Evolutionary conservation across 2,888 invertebrate species (phyloP).

Genomic region (Lepidonotus clava): DNA sequence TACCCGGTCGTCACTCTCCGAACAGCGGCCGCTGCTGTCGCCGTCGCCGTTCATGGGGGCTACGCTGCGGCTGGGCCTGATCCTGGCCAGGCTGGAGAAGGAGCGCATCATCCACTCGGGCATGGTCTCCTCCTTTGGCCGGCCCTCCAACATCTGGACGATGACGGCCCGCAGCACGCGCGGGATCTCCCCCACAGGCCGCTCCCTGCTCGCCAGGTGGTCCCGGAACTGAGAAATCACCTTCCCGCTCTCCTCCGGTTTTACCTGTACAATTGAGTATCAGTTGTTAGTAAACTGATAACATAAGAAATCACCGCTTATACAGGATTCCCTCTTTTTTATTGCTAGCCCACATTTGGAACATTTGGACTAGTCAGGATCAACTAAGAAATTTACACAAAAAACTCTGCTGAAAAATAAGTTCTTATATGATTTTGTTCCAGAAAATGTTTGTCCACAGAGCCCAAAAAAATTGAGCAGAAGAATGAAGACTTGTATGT

Average conservation of each 20-base stretch:
- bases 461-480: no score
- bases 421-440: no score
- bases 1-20: conserved; percentile 4
- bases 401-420: no score
- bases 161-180: conserved; percentile 73
- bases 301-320: no score
- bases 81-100: conserved; percentile 26
- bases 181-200: conserved; percentile 70
- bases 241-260: conserved; percentile 73
- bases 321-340: no score
- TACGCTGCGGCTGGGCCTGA: conserved; percentile 46
- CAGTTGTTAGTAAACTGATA: no score
- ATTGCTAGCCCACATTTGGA: no score
- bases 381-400: no score
- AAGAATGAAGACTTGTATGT: no score
- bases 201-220: conserved; percentile 67
- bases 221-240: conserved; percentile 75
- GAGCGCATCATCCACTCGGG: conserved; percentile 73
- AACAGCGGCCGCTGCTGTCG: background rate
- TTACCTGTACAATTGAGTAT: no score
- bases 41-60: background rate
- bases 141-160: conserved; percentile 70
- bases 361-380: no score
- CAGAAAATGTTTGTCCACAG: no score
- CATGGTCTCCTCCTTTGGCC: conserved; percentile 74